Conservation (phyloP, 2,113 vertebrate genomes). For the Sisor rabdophorus region DNA sequence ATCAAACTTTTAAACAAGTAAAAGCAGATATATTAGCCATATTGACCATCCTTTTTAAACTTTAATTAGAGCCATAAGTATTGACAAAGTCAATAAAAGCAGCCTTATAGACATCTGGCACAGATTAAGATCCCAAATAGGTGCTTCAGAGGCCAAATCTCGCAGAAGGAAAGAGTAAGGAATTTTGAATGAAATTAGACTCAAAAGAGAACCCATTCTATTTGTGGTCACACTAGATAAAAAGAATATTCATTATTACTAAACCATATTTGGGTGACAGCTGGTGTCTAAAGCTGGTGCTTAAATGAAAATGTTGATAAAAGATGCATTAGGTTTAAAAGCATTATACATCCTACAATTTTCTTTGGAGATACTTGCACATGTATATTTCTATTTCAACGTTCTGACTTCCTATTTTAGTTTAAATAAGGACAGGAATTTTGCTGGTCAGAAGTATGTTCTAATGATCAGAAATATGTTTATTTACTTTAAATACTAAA, state of each 20-base stretch:
- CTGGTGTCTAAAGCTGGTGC: background rate
- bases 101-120: constrained; percentile 1
- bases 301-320: background rate
- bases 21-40: constrained; percentile 75
- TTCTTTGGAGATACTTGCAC: background rate
- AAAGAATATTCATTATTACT: constrained; percentile 30
- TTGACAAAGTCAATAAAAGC: background rate
- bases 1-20: constrained; percentile 76
- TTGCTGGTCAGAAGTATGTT: constrained; percentile 47
- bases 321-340: constrained; percentile 38
- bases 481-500: constrained; percentile 53
- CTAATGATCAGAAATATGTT: constrained; percentile 49
- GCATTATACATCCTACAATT: constrained; percentile 19
- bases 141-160: background rate
- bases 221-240: background rate
- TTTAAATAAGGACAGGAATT: background rate
- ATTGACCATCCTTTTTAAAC: constrained; percentile 72
- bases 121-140: background rate
- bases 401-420: background rate
- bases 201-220: background rate
- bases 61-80: constrained; percentile 78
- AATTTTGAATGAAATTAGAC: too few relatives aligned
- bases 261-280: constrained; percentile 65
- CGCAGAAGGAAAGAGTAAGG: background rate
- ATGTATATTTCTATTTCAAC: background rate